Evolutionary conservation across 2,888 invertebrate genomes (phyloP).

Genomic region (Rotaria macrura): DNA sequence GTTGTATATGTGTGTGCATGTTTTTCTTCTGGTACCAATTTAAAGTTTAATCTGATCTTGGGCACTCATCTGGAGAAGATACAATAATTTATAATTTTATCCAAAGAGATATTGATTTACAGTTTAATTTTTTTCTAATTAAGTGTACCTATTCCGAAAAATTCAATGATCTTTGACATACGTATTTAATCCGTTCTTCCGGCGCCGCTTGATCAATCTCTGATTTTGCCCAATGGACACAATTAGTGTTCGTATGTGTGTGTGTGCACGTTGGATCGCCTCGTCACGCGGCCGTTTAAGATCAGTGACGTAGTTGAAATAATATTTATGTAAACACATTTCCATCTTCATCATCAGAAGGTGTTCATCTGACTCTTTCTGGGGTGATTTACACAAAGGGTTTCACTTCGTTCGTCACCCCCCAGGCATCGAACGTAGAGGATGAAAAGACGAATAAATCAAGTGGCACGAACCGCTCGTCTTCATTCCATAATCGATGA

Average conservation of each 20-base stretch:
- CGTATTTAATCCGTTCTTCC: neutral
- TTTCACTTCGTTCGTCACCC: neutral
- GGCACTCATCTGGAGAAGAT: neutral
- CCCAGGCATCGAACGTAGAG: neutral
- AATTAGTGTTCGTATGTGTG: neutral
- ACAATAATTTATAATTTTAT: neutral
- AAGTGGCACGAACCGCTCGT: neutral
- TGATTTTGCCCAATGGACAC: neutral
- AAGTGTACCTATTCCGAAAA: neutral
- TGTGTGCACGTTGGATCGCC: neutral
- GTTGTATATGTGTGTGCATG: neutral
- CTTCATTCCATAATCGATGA: neutral
- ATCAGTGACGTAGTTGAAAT: slow-evolving; percentile 20
- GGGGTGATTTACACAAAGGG: neutral
- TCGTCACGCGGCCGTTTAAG: slow-evolving; percentile 8
- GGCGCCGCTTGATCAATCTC: slow-evolving; percentile 6
- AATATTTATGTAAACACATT: slow-evolving; percentile 22
- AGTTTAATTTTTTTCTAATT: neutral
- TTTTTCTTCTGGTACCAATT: neutral
- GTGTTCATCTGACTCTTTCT: neutral
- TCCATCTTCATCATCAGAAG: slow-evolving; percentile 9
- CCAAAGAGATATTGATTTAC: neutral
- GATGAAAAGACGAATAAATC: neutral
- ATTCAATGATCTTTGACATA: neutral
- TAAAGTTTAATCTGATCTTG: neutral